Evolutionary conservation across 2,797 vertebrate species (phyloP), one percentile per base, ranked within the genome.

Genomic region (Sebastiscus tertius): DNA sequence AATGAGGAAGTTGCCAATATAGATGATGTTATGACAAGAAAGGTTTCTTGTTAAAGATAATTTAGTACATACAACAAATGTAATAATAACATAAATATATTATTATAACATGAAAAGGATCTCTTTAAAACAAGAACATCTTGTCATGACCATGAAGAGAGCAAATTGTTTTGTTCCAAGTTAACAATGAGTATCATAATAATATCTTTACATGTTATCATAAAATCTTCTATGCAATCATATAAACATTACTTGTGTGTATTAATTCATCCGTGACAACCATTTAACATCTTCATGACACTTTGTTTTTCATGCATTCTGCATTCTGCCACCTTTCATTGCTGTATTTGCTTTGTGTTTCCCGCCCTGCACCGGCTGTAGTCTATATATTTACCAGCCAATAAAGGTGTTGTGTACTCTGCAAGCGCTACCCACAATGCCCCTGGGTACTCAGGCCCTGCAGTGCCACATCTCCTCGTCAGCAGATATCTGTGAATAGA

Each of bases 351-450:
- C 7, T 74, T 66, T 67, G 58, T 77, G 52, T 68, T 58, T 5
- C 27, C 16, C 54, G 13, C 16, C 33, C 26, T 82, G 7, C 18
- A 20, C 69, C 26, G 42, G 5, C 5, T 14, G 36, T n/a, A 54
- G 26, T 66, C 52, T 73, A 9, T 82, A 56, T 76, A 70, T 75
- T 60, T 84, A 80, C 26, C 62, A 64, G 66, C 61, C 39, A 78
- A 72, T 76, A 63, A 81, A 66, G 3, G 36, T 77, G 26, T 22
- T 75, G 33, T 83, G 62, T 82, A 33, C 64, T 71, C 67, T 70
- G 18, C 14, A 68, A 68, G 36, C 56, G 70, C 62, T 81, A 76
- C 82, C 81, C 86, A 87, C 66, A 88, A 86, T 87, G 74, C 87
- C 80, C 79, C 52, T 64, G 83, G 72, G 82, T 82, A 68, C n/a